A percentile compares a stretch with the other conserved stretches of the same genome.
Conservation (phyloP, 2,113 vertebrate genomes). For the Pundamilia nyererei region DNA sequence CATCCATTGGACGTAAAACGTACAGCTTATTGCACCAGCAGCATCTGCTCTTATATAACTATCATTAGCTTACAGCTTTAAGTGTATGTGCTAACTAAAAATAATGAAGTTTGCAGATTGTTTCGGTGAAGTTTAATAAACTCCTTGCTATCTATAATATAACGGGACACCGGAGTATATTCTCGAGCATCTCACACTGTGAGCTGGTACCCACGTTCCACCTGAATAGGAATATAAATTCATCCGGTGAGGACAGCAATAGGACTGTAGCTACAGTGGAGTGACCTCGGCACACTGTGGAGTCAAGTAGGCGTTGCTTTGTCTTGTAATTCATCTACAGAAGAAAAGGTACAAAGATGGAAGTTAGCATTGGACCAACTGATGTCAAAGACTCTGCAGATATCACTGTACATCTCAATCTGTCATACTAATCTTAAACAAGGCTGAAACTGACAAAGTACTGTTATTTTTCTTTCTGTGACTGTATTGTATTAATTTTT, state of each 20-base stretch:
- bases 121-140: no score
- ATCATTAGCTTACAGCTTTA: no score
- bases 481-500: not conserved
- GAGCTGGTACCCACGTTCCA: not conserved
- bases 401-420: not conserved
- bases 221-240: not conserved
- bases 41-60: no score
- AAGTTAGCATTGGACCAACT: not conserved
- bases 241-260: accelerated
- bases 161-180: no score
- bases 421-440: not conserved
- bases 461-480: not conserved
- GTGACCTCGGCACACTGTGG: not conserved
- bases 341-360: not conserved
- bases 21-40: no score
- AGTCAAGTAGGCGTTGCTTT: accelerated
- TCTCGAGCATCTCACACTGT: not conserved
- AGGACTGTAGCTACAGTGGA: not conserved
- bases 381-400: not conserved
- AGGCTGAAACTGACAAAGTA: not conserved
- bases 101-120: no score
- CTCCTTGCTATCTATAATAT: no score
- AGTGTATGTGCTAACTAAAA: no score
- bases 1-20: no score
- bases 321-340: not conserved